Evolutionary conservation across 2,797 vertebrate genomes (phyloP).

Genomic region (Lepilemur ruficaudatus): DNA sequence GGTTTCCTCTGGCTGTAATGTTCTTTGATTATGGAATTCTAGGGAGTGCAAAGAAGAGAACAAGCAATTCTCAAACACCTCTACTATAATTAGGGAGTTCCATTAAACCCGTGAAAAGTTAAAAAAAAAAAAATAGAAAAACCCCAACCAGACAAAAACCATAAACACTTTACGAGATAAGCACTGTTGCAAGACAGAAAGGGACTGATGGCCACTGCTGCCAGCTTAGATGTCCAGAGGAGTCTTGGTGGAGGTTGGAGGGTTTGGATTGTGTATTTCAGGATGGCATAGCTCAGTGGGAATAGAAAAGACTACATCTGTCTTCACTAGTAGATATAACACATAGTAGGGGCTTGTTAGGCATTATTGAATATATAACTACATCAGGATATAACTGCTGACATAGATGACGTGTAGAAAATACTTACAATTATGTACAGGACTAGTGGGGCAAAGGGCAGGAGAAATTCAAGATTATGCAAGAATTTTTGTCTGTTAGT

Average conservation of each 20-base stretch:
- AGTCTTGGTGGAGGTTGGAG: background rate
- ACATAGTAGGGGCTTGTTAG: background rate
- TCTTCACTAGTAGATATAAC: background rate
- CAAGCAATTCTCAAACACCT: background rate
- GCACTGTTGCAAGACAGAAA: background rate
- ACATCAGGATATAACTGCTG: background rate
- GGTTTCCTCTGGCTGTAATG: background rate
- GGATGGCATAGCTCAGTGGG: background rate
- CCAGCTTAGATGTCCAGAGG: background rate
- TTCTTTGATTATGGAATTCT: background rate
- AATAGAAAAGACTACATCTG: background rate
- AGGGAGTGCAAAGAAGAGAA: background rate
- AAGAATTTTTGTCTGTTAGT: background rate
- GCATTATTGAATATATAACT: background rate
- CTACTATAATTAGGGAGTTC: background rate
- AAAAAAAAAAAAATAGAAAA: background rate
- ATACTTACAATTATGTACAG: background rate
- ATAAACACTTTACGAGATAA: background rate
- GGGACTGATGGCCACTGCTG: background rate
- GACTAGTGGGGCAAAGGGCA: background rate
- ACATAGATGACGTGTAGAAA: background rate
- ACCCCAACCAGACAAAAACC: background rate
- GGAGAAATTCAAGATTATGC: background rate
- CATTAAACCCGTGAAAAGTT: background rate
- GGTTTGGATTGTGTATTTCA: background rate